Base-by-base conservation (phyloP, 2,888 invertebrate species). In the Xestia rhomboidea region DNA sequence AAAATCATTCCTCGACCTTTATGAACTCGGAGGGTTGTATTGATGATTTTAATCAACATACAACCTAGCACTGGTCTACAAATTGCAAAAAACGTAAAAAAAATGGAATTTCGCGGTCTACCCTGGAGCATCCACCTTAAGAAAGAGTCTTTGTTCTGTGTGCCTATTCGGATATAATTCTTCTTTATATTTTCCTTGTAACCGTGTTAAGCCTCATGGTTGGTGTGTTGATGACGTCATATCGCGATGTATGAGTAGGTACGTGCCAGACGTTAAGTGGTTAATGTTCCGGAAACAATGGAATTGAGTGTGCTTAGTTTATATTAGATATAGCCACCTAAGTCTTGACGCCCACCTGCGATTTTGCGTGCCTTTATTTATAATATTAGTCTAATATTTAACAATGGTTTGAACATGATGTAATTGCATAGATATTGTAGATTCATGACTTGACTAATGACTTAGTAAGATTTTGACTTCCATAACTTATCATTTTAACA, bases 231-330 rank as follows among this genome's bases (percentile, higher is more conserved):
- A 86, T 90, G 81, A 87, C 90, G 88, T 90, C 90, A 92, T 80
- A 85, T 66, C 66, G 64, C 64, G 73, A 75, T 73, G 77, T 85
- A 79, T 72, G 70, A 66, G 44, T 38, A 38, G 38, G 38, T 81
- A 83, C 79, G 84, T 86, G 78, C 73, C 67, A 80, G 77, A 77
- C 77, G 89, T 88, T 90, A 92, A 93, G 91, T 93, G 92, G 91
- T 85, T 92, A 90, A 93, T 91, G 86, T 86, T 83, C 85, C 79
- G 90, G 89, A 91, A 91, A 93, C 91, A 93, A 92, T 91, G 85
- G 86, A 85, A 67, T 46, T 63, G 64, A 71, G 80, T 86, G 88
- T 88, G 87, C 77, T 81, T 68, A 63, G 60, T 79, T 70, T 68
- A 64, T 57, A 60, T 44, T 68, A 68, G 46, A 27, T 68, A 76